Conservation (phyloP, 2,888 invertebrate species). For the Amphipyra tragopoginis region DNA sequence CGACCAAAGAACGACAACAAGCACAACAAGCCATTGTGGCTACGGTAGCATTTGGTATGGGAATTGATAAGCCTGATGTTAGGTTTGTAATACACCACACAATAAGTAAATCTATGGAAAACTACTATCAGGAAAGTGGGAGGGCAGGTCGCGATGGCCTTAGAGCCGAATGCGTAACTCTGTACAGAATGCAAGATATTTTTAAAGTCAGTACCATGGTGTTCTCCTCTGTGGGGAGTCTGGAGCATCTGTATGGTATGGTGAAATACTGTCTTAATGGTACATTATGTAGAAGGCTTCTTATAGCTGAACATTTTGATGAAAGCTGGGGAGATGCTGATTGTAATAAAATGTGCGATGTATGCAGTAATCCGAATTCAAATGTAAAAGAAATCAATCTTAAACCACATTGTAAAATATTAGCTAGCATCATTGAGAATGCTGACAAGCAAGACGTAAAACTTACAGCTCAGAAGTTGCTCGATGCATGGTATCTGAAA, state of each 20-base stretch:
- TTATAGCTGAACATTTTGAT: slow-evolving; percentile 96
- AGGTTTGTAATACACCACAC: slow-evolving; percentile 97
- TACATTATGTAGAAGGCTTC: slow-evolving; percentile 92
- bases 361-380: slow-evolving; percentile 88
- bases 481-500: slow-evolving; percentile 94
- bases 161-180: slow-evolving; percentile 93
- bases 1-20: background rate
- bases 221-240: slow-evolving; percentile 94
- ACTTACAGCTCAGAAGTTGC: slow-evolving; percentile 93
- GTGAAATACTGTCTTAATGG: slow-evolving; percentile 93
- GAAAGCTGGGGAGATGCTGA: slow-evolving; percentile 94
- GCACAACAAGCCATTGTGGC: slow-evolving; percentile 93
- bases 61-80: slow-evolving; percentile 96
- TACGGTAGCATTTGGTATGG: slow-evolving; percentile 98
- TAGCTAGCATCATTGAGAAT: slow-evolving; percentile 91
- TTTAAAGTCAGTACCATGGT: slow-evolving; percentile 95
- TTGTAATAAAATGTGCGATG: slow-evolving; percentile 96
- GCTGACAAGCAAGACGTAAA: slow-evolving; percentile 91
- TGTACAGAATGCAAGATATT: slow-evolving; percentile 94
- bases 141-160: slow-evolving; percentile 96
- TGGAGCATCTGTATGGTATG: slow-evolving; percentile 95
- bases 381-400: slow-evolving; percentile 80
- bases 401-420: slow-evolving; percentile 87
- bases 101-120: slow-evolving; percentile 96
- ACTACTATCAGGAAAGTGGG: slow-evolving; percentile 98